Evolutionary conservation across 2,888 invertebrate genomes (phyloP), one percentile per base, ranked within the genome.

Genomic region (Ptychoptera contaminata): DNA sequence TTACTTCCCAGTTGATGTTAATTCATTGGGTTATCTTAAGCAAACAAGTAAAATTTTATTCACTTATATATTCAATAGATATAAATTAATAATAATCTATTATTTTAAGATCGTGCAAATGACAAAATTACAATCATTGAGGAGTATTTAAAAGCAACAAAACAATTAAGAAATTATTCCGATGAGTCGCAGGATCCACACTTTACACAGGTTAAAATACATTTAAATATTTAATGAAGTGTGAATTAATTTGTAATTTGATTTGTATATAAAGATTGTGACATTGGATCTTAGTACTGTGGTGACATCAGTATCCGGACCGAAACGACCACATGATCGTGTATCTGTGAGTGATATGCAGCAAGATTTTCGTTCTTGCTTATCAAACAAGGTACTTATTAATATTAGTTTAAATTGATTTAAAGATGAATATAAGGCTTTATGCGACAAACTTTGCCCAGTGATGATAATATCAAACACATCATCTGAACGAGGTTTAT

Each of bases 321-420:
- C 97, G 0, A 98, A 98, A 62, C 69, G 97, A 43, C 97, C 97
- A 0, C 97, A 98, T 54, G 97, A 98, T 69, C 72, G 92, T 16
- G 93, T 98, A 4, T 77, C 92, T 0, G 90, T 96, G 0, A 67
- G 77, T 0, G 81, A 84, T 37, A 92, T 97, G 88, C 88, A 92
- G 61, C 67, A 69, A 10, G 96, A 97, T 64, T 98, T 97, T 66
- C 64, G 69, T 12, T 70, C 74, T 1, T 96, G 94, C 54, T 75
- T 98, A 10, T 74, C 73, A 11, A 91, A 76, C 57, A 93, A 91
- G 76, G 93, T 23, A 23, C n/a, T 93, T 68, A 67, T 69, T 90
- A 64, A 63, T 67, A 12, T 45, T 43, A 42, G 14, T 42, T 47
- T 38, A 44, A 42, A 14, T 23, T 49, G 42, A 16, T 43, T 35